These are phyloP conservation scores for Megastigmus dorsalis DNA, from an alignment of 2,888 invertebrate genomes.

Conservation along the genomic window DNA sequence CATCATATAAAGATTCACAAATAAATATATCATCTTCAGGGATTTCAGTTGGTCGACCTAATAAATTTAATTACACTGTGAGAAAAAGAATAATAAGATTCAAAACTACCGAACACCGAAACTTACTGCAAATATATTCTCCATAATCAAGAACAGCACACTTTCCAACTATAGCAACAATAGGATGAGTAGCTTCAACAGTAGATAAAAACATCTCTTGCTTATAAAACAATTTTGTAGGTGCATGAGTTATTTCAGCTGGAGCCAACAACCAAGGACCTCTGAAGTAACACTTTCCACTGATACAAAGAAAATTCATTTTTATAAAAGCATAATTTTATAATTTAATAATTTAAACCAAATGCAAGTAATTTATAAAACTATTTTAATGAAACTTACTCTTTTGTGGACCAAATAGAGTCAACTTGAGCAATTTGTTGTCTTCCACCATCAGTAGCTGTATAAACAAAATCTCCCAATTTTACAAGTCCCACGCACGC, in stretches of 20 bases:
- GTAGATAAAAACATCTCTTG: slow-evolving; percentile 95
- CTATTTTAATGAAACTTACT: slow-evolving; percentile 79
- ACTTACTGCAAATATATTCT: slow-evolving; percentile 91
- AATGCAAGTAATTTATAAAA: slow-evolving; percentile 22
- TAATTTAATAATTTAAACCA: slow-evolving; percentile 31
- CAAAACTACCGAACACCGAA: slow-evolving; percentile 6
- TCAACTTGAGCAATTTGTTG: slow-evolving; percentile 96
- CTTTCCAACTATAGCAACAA: slow-evolving; percentile 92
- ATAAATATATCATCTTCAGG: slow-evolving; percentile 93
- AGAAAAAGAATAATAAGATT: neutral
- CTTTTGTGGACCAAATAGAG: slow-evolving; percentile 93
- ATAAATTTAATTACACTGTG: slow-evolving; percentile 19
- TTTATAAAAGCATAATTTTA: too few relatives aligned
- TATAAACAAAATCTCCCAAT: slow-evolving; percentile 96
- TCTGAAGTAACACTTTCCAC: slow-evolving; percentile 92
- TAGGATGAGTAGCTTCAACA: slow-evolving; percentile 92
- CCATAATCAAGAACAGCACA: slow-evolving; percentile 93
- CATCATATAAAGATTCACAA: slow-evolving; percentile 94
- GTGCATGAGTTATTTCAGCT: slow-evolving; percentile 87
- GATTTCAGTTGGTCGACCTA: slow-evolving; percentile 95
- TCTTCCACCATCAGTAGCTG: slow-evolving; percentile 91
- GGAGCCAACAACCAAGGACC: slow-evolving; percentile 96
- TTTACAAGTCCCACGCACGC: slow-evolving; percentile 89
- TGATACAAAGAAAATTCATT: slow-evolving; percentile 72
- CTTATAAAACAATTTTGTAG: slow-evolving; percentile 89